Conservation (phyloP, 2,888 invertebrate species). For the Altica lythri region DNA sequence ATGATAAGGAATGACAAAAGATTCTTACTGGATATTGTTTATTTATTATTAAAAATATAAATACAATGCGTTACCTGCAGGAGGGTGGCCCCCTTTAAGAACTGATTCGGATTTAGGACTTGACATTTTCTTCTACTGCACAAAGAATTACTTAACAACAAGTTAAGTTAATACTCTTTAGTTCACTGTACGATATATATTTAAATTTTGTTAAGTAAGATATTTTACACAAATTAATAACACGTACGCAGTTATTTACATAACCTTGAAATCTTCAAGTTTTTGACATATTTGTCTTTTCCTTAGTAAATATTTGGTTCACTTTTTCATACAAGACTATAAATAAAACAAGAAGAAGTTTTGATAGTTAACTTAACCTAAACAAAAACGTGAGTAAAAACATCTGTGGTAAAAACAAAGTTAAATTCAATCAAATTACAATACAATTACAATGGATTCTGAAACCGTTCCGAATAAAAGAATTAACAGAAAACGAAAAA, state of each 20-base stretch:
- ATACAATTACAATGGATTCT: constrained; percentile 34
- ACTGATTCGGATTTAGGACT: constrained; percentile 67
- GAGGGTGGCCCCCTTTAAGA: constrained; percentile 86
- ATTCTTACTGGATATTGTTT: too few species aligned
- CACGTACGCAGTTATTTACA: constrained; percentile 27
- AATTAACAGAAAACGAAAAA: constrained; percentile 65
- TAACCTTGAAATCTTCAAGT: constrained; percentile 21
- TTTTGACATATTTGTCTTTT: too few species aligned
- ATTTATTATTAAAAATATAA: constrained; percentile 17
- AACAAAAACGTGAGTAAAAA: neutral
- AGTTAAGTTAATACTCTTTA: constrained; percentile 14
- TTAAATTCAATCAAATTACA: too few species aligned
- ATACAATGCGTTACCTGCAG: constrained; percentile 72
- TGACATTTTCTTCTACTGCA: constrained; percentile 61
- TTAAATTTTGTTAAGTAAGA: constrained; percentile 23
- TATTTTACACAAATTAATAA: constrained; percentile 19
- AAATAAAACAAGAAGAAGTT: neutral
- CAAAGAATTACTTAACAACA: too few species aligned
- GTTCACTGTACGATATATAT: constrained; percentile 29
- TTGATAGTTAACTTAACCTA: neutral
- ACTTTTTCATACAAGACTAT: neutral
- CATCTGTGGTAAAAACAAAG: too few species aligned
- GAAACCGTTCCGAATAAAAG: constrained; percentile 26
- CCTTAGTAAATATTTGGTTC: too few species aligned
- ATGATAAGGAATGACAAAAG: too few species aligned